phyloP scores from a whole-genome alignment of 2,888 invertebrate species.

The Galeopsomyia nigrocyanea region DNA sequence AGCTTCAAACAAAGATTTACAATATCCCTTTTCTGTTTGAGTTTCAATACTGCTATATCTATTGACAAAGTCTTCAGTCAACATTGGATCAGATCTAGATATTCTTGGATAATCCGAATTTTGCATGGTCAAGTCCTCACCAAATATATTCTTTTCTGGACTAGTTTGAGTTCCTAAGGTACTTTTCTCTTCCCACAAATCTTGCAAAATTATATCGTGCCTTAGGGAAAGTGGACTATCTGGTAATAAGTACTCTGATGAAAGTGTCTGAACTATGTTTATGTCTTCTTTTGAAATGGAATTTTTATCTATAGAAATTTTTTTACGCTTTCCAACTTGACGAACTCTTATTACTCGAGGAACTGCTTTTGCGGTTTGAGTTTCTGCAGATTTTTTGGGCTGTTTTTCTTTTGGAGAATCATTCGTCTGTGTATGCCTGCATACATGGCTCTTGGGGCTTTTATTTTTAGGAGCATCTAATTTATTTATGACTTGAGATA shows the following conservation, averaged over 20 bases:
- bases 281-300: constrained; percentile 54
- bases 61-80: constrained; percentile 59
- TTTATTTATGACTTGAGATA: constrained; percentile 53
- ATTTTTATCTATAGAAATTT: constrained; percentile 45
- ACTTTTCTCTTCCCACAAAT: constrained; percentile 66
- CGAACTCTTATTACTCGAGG: constrained; percentile 43
- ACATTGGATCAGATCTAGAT: constrained; percentile 62
- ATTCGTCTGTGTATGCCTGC: constrained; percentile 64
- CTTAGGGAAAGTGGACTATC: constrained; percentile 62
- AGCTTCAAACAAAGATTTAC: constrained; percentile 61
- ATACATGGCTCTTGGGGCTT: constrained; percentile 52
- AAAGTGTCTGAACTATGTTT: constrained; percentile 52
- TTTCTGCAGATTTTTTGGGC: constrained; percentile 59
- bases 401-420: constrained; percentile 54
- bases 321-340: constrained; percentile 43
- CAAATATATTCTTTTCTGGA: constrained; percentile 62
- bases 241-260: constrained; percentile 59
- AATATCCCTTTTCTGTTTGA: constrained; percentile 64
- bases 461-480: constrained; percentile 50
- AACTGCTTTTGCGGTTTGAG: constrained; percentile 58
- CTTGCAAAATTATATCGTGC: constrained; percentile 62
- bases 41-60: constrained; percentile 65
- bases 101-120: constrained; percentile 53
- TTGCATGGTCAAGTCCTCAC: constrained; percentile 60
- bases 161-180: constrained; percentile 67